A percentile compares a stretch with the other conserved stretches of the same genome.
phyloP scores from a whole-genome alignment of 2,797 vertebrate species.

The Kryptolebias ocellatus region DNA sequence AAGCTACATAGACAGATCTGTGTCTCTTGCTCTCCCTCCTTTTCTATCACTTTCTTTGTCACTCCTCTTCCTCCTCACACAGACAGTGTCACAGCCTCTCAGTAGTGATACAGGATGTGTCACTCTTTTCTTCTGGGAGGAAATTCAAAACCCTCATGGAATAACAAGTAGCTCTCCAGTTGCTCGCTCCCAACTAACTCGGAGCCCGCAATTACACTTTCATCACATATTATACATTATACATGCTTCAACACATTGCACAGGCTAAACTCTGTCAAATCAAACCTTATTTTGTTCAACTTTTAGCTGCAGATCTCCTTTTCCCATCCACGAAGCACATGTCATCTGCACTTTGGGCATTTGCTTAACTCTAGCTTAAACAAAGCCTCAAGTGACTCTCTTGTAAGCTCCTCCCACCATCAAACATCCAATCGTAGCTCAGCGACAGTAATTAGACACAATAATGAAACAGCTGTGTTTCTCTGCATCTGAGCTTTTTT shows the following conservation, averaged over 20 bases:
- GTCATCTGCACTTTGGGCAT: slow-evolving; percentile 6
- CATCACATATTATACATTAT: neutral
- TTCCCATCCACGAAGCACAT: slow-evolving; percentile 12
- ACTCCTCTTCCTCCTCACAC: slow-evolving; percentile 35
- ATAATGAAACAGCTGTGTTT: neutral
- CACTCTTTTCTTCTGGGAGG: slow-evolving; percentile 64
- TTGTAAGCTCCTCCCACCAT: neutral
- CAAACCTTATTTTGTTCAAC: neutral
- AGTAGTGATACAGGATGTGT: slow-evolving; percentile 73
- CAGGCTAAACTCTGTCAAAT: slow-evolving; percentile 4
- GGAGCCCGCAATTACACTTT: slow-evolving; percentile 21
- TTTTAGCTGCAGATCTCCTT: neutral
- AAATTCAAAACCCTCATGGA: slow-evolving; percentile 74
- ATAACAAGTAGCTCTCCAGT: slow-evolving; percentile 74
- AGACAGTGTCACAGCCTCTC: slow-evolving; percentile 51
- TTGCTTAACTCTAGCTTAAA: slow-evolving; percentile 3
- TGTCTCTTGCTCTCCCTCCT: neutral
- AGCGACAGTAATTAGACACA: neutral
- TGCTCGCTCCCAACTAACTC: slow-evolving; percentile 38
- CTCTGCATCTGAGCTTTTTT: neutral
- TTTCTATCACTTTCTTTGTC: slow-evolving; percentile 22
- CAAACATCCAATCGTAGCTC: neutral
- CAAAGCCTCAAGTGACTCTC: neutral
- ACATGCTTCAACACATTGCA: slow-evolving; percentile 6
- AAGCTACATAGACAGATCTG: slow-evolving; percentile 12